Evolutionary conservation across 2,888 invertebrate species (phyloP).

Genomic region (Steinernema carpocapsae): DNA sequence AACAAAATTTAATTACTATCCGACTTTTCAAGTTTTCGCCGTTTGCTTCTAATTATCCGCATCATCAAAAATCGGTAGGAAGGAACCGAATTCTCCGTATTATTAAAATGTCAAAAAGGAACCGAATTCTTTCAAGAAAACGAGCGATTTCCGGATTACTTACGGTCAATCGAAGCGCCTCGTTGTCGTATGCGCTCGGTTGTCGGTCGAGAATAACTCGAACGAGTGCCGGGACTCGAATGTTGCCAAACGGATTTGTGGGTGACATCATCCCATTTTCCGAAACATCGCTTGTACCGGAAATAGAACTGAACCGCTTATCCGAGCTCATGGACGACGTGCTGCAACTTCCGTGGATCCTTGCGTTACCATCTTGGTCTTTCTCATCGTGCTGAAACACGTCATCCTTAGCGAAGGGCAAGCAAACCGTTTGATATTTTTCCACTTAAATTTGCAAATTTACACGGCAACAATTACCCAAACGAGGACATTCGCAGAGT

Average conservation of each 20-base stretch:
- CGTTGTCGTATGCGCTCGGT: constrained; percentile 95
- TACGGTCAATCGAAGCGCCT: constrained; percentile 86
- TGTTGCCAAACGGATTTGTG: background rate
- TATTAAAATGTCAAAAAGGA: no score
- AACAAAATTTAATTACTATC: no score
- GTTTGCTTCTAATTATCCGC: no score
- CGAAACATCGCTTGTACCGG: constrained; percentile 19
- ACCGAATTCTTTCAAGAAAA: no score
- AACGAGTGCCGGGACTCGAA: constrained; percentile 85
- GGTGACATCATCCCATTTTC: constrained; percentile 75
- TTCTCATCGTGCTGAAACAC: constrained; percentile 8
- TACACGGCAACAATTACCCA: no score
- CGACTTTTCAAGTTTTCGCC: no score
- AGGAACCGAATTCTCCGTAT: no score
- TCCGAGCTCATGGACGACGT: background rate
- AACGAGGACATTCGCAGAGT: no score
- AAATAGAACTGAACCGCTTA: constrained; percentile 30
- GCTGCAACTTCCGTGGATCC: background rate
- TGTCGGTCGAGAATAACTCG: constrained; percentile 89
- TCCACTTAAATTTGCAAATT: no score
- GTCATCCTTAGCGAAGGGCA: background rate
- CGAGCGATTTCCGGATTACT: constrained; percentile 39
- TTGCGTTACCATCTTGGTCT: background rate
- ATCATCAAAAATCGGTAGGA: no score
- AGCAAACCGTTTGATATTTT: background rate